Conservation (phyloP, 2,113 vertebrate genomes). For the Hucho hucho region DNA sequence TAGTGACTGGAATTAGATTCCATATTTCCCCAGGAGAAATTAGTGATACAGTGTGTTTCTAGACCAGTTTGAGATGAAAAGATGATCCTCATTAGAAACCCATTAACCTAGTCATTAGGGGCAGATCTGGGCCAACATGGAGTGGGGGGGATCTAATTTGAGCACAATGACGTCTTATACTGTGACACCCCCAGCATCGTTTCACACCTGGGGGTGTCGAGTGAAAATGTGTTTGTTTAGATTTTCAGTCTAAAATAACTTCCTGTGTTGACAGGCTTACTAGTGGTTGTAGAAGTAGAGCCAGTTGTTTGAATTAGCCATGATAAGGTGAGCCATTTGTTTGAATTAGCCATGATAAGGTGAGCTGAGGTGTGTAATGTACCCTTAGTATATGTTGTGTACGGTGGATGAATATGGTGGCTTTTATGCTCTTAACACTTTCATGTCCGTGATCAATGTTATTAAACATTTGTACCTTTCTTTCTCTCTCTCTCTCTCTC, state of each 20-base stretch:
- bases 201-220: constrained; percentile 16
- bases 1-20: constrained; percentile 40
- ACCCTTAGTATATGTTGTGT: too few species aligned
- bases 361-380: too few species aligned
- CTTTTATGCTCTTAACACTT: neutral
- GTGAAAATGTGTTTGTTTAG: constrained; percentile 26
- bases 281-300: neutral
- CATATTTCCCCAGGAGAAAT: constrained; percentile 68
- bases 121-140: constrained; percentile 52
- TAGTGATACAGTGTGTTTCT: constrained; percentile 64
- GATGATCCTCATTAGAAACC: constrained; percentile 62
- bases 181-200: too few species aligned
- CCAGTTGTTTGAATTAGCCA: neutral
- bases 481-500: neutral
- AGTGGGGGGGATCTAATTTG: constrained; percentile 12
- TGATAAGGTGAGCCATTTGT: neutral
- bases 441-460: neutral
- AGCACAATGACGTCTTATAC: too few species aligned
- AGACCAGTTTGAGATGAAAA: constrained; percentile 68
- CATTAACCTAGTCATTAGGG: constrained; percentile 74
- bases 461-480: neutral
- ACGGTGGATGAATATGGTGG: neutral
- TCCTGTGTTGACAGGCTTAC: neutral
- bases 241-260: constrained; percentile 1
- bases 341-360: too few species aligned